Evolutionary conservation across 2,888 invertebrate genomes (phyloP).

Genomic region (Diadromus collaris): DNA sequence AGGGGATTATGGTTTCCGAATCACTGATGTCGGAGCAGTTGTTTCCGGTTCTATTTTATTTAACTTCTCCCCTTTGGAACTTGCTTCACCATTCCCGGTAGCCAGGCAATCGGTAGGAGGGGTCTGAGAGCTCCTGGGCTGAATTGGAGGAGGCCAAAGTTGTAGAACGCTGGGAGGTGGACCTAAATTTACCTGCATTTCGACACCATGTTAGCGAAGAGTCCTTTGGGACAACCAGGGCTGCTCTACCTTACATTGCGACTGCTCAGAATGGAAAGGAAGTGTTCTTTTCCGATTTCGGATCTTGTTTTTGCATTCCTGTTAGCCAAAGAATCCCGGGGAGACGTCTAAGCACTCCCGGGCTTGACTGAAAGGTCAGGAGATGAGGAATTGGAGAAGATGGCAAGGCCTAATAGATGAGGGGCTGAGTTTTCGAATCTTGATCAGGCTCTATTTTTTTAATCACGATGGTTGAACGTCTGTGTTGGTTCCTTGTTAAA

Average conservation of each 20-base stretch:
- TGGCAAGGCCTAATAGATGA: too few species aligned
- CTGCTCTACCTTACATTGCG: neutral
- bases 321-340: too few species aligned
- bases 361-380: too few species aligned
- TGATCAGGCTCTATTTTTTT: constrained; percentile 58
- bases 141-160: neutral
- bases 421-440: constrained; percentile 7
- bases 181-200: too few species aligned
- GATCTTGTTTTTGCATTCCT: too few species aligned
- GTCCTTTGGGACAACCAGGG: constrained; percentile 1
- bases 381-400: too few species aligned
- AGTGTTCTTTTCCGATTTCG: neutral
- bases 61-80: neutral
- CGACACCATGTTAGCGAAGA: constrained; percentile 59
- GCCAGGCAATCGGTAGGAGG: neutral
- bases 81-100: constrained; percentile 1
- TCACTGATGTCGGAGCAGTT: constrained; percentile 63
- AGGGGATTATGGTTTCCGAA: constrained; percentile 73
- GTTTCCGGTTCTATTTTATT: constrained; percentile 41
- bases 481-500: constrained; percentile 63
- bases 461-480: constrained; percentile 60
- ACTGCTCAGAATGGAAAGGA: neutral
- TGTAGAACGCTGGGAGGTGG: neutral
- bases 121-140: neutral
- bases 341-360: too few species aligned